These are phyloP conservation scores for Axis porcinus DNA, from an alignment of 2,113 vertebrate genomes.

Conservation along the genomic window DNA sequence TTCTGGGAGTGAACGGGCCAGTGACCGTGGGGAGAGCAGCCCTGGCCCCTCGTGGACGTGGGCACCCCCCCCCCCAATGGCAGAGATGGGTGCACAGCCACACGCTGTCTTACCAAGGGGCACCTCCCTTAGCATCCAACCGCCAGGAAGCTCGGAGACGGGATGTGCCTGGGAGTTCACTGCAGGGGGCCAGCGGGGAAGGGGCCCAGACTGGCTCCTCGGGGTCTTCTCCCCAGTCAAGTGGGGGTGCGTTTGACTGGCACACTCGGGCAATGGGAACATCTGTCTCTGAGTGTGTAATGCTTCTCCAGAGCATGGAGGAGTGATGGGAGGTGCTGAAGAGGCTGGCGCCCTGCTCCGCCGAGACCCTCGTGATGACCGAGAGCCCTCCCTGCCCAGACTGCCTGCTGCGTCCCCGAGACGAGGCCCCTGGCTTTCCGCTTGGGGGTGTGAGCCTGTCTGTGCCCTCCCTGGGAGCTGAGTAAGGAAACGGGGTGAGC, in stretches of 20 bases:
- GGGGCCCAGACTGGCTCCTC: rapidly evolving
- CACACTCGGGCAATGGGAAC: rapidly evolving
- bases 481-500: background rate
- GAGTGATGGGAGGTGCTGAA: background rate
- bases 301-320: background rate
- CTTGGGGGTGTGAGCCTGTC: background rate
- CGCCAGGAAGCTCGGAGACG: background rate
- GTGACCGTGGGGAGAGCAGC: background rate
- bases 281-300: rapidly evolving
- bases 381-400: background rate
- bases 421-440: background rate
- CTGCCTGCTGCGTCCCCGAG: rapidly evolving
- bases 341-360: no score
- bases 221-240: background rate
- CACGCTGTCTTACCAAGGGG: rapidly evolving
- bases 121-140: rapidly evolving
- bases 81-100: rapidly evolving
- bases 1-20: background rate
- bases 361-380: rapidly evolving
- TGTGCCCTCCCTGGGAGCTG: background rate
- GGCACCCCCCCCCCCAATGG: rapidly evolving
- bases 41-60: background rate
- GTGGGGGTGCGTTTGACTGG: rapidly evolving
- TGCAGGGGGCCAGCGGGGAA: background rate
- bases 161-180: background rate